Conservation (phyloP, 2,113 vertebrate species). For the Charina bottae region DNA sequence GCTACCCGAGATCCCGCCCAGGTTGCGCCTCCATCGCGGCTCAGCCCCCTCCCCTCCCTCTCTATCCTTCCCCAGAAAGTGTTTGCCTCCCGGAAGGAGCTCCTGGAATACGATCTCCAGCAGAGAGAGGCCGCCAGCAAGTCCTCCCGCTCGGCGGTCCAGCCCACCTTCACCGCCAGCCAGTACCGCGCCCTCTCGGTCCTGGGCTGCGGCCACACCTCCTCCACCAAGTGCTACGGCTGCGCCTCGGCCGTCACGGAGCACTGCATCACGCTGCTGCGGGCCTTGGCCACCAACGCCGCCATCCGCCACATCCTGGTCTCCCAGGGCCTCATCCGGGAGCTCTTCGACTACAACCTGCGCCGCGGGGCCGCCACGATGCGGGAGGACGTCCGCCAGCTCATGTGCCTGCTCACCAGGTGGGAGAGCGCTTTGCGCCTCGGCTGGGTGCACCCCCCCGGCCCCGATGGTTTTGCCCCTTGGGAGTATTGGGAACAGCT, state of each 20-base stretch:
- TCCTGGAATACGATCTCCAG: slow-evolving; percentile 95
- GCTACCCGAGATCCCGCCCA: not conserved
- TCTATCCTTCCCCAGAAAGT: slow-evolving; percentile 86
- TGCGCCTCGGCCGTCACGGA: slow-evolving; percentile 96
- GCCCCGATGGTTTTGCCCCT: not conserved
- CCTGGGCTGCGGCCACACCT: slow-evolving; percentile 94
- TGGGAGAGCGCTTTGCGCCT: slow-evolving; percentile 44
- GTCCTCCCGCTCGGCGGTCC: slow-evolving; percentile 85
- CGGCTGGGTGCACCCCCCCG: not conserved
- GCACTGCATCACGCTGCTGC: slow-evolving; percentile 94
- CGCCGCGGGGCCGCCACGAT: slow-evolving; percentile 88
- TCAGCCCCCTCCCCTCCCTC: not conserved
- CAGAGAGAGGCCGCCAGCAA: slow-evolving; percentile 95
- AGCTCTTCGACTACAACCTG: slow-evolving; percentile 96
- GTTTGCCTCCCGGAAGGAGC: slow-evolving; percentile 96
- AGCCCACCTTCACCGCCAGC: slow-evolving; percentile 95
- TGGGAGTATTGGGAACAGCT: not conserved
- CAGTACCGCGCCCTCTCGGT: slow-evolving; percentile 95
- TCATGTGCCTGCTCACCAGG: slow-evolving; percentile 98
- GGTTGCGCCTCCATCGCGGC: not conserved
- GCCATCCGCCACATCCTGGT: slow-evolving; percentile 96
- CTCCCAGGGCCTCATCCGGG: slow-evolving; percentile 94
- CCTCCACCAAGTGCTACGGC: slow-evolving; percentile 96
- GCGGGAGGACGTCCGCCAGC: slow-evolving; percentile 95
- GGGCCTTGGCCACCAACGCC: slow-evolving; percentile 93